Evolutionary conservation across 2,113 vertebrate species (phyloP).

Genomic region (Oceanodroma tethys): DNA sequence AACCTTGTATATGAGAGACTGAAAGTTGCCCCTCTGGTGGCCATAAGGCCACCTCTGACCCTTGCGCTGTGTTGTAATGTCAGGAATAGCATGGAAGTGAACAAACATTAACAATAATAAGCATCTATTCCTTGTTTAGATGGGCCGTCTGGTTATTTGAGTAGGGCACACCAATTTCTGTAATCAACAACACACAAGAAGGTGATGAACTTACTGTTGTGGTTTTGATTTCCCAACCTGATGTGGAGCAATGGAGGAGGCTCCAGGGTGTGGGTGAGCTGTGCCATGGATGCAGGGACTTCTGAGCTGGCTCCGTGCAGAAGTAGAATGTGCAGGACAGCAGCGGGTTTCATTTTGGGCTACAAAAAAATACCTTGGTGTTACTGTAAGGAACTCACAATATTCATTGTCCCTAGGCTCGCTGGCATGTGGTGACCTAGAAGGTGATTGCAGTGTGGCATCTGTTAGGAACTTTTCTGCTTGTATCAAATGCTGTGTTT

Average conservation of each 20-base stretch:
- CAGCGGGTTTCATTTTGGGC: background rate
- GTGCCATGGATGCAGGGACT: background rate
- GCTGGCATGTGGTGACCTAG: background rate
- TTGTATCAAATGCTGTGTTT: background rate
- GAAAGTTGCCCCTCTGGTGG: background rate
- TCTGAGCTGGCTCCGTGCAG: background rate
- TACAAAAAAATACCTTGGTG: background rate
- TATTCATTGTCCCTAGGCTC: background rate
- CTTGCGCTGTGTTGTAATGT: background rate
- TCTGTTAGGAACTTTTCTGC: background rate
- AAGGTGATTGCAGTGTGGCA: background rate
- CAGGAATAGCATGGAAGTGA: fast-evolving
- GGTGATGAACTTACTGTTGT: background rate
- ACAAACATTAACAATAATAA: background rate
- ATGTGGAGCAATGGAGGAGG: background rate
- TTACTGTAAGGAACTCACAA: background rate
- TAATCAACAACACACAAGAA: background rate
- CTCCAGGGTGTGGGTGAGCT: background rate
- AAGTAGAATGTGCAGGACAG: background rate
- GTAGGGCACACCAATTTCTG: background rate
- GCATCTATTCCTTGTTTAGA: background rate
- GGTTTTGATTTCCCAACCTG: background rate
- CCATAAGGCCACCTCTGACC: background rate
- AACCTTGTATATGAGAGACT: too few relatives aligned
- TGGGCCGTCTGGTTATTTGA: background rate